Conservation (phyloP, 1,140 invertebrate genomes). For the Drosophila lacertosa region DNA sequence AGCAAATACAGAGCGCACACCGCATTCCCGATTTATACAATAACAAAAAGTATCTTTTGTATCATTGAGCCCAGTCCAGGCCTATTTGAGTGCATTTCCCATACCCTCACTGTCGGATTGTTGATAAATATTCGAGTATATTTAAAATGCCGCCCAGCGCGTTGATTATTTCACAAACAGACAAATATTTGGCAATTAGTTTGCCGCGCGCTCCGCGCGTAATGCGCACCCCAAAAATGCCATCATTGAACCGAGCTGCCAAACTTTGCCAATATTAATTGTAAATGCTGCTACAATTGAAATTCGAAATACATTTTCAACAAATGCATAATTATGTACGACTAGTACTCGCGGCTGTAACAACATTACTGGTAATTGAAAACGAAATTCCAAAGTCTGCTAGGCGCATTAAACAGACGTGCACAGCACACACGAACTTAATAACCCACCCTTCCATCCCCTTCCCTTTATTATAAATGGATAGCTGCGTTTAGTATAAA, state of each 20-base stretch:
- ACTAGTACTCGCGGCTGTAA: not conserved
- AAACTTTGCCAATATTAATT: conserved; percentile 35
- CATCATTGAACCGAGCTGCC: conserved; percentile 15
- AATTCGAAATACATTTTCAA: conserved; percentile 28
- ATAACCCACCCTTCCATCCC: conserved; percentile 20
- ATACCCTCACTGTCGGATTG: no score
- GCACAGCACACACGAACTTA: not conserved
- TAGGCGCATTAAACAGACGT: conserved; percentile 11
- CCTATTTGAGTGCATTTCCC: conserved; percentile 10
- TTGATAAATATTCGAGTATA: conserved; percentile 43
- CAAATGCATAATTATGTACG: conserved; percentile 35
- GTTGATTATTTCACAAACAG: conserved; percentile 58
- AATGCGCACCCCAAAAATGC: conserved; percentile 7
- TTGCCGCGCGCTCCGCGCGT: conserved; percentile 17
- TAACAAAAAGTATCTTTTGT: conserved; percentile 46
- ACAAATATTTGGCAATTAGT: conserved; percentile 66
- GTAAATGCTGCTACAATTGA: conserved; percentile 31
- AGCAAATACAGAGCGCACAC: conserved; percentile 47
- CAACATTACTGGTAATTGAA: conserved; percentile 43
- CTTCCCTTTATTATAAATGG: conserved; percentile 37
- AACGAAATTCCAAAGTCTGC: conserved; percentile 32
- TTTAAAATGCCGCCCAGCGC: conserved; percentile 50
- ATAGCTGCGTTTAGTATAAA: not conserved
- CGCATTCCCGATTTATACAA: conserved; percentile 57
- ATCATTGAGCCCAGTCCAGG: not conserved